Conservation (phyloP, 2,888 invertebrate genomes). For the Anarsia innoxiella region DNA sequence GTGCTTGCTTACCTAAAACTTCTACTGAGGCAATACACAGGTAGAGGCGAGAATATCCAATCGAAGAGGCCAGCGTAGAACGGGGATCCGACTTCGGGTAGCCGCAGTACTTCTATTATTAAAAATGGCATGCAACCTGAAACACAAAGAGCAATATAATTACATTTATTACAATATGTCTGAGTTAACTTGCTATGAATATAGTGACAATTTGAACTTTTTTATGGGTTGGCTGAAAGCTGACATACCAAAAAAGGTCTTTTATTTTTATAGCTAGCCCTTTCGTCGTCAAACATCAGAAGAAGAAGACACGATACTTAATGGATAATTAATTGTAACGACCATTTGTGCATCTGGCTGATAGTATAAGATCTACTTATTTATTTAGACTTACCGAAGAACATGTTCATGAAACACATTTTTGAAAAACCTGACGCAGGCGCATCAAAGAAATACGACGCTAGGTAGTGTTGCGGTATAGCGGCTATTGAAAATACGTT, state of each 20-base stretch:
- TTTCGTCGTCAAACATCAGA: no score
- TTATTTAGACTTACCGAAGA: constrained; percentile 61
- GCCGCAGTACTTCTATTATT: constrained; percentile 79
- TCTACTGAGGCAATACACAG: constrained; percentile 74
- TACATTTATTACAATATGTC: constrained; percentile 8
- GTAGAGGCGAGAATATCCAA: constrained; percentile 82
- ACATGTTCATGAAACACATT: constrained; percentile 83
- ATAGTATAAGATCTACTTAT: no score
- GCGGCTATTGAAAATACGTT: constrained; percentile 81
- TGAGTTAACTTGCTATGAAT: neutral
- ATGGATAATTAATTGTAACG: no score
- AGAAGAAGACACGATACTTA: no score
- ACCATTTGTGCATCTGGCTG: no score
- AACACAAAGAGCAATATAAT: constrained; percentile 1
- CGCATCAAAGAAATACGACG: constrained; percentile 81
- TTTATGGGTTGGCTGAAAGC: no score
- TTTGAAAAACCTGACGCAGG: constrained; percentile 86
- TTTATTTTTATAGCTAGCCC: no score
- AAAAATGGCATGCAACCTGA: constrained; percentile 83
- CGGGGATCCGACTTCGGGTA: constrained; percentile 78
- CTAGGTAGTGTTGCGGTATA: constrained; percentile 83
- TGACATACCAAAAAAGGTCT: no score
- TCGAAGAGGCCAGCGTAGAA: constrained; percentile 78
- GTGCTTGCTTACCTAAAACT: constrained; percentile 60
- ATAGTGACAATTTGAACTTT: no score